Conservation (phyloP, 2,888 invertebrate genomes). For the Sminthurides aquaticus region DNA sequence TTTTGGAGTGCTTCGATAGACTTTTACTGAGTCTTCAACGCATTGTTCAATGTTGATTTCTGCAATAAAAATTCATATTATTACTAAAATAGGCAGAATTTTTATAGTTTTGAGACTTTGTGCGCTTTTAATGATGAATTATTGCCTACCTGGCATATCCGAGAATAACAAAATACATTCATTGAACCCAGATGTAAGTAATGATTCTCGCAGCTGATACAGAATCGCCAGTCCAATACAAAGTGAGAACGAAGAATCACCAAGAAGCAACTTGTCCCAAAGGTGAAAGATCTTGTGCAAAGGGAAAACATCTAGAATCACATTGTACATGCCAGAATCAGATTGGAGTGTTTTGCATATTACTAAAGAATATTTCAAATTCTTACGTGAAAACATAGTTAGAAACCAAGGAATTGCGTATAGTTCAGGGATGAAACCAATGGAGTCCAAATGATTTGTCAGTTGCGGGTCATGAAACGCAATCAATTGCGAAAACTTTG, state of each 20-base stretch:
- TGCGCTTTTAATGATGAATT: too few species aligned
- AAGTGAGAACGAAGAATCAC: slow-evolving; percentile 85
- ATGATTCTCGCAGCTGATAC: slow-evolving; percentile 71
- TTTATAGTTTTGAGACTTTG: too few species aligned
- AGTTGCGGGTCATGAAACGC: slow-evolving; percentile 91
- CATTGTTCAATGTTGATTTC: slow-evolving; percentile 92
- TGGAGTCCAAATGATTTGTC: slow-evolving; percentile 81
- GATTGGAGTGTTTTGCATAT: too few species aligned
- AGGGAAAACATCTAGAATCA: slow-evolving; percentile 84
- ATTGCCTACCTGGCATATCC: slow-evolving; percentile 57
- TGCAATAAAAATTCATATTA: slow-evolving; percentile 21
- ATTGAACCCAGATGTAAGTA: slow-evolving; percentile 88
- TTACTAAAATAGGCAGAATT: not conserved
- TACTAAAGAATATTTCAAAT: too few species aligned
- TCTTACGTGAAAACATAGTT: slow-evolving; percentile 96
- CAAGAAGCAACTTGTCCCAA: slow-evolving; percentile 92
- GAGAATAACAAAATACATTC: slow-evolving; percentile 97
- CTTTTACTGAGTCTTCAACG: slow-evolving; percentile 76
- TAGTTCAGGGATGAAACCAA: slow-evolving; percentile 89
- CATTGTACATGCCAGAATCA: slow-evolving; percentile 24
- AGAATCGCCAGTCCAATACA: slow-evolving; percentile 91
- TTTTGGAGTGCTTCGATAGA: slow-evolving; percentile 76
- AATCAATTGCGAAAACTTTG: slow-evolving; percentile 92
- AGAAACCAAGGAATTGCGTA: slow-evolving; percentile 99
- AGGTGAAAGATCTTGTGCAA: slow-evolving; percentile 93